Evolutionary conservation across 2,113 vertebrate genomes (phyloP).

Genomic region (Crotophaga sulcirostris): DNA sequence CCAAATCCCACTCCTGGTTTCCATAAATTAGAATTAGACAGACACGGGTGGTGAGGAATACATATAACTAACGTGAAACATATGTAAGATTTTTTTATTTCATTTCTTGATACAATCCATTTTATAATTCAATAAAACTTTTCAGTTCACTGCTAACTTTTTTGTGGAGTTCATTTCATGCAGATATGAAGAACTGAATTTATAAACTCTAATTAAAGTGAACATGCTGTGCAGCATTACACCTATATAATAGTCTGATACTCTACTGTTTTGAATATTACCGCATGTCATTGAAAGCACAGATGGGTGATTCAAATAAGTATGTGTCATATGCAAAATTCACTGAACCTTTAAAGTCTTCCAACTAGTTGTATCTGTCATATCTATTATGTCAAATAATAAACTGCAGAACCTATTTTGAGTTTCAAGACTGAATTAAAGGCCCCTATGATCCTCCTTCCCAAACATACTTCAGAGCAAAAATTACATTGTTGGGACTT

Average conservation of each 20-base stretch:
- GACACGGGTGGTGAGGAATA: neutral
- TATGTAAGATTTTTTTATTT: neutral
- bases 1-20: neutral
- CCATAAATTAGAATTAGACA: neutral
- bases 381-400: conserved; percentile 15
- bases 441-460: neutral
- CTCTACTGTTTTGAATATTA: neutral
- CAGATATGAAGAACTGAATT: neutral
- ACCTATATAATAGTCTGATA: neutral
- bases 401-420: neutral
- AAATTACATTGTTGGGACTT: neutral
- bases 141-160: neutral
- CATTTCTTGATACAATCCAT: neutral
- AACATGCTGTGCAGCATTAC: neutral
- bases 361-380: conserved; percentile 26
- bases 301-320: neutral
- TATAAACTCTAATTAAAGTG: neutral
- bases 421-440: neutral
- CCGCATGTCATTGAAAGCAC: neutral
- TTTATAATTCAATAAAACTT: neutral
- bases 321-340: conserved; percentile 5
- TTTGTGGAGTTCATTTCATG: neutral
- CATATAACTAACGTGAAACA: neutral
- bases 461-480: neutral
- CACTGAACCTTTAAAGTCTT: conserved; percentile 37